These are phyloP conservation scores for Antedon bifida DNA, from an alignment of 35 echinoderm and acorn worm species.

Conservation along the genomic window DNA sequence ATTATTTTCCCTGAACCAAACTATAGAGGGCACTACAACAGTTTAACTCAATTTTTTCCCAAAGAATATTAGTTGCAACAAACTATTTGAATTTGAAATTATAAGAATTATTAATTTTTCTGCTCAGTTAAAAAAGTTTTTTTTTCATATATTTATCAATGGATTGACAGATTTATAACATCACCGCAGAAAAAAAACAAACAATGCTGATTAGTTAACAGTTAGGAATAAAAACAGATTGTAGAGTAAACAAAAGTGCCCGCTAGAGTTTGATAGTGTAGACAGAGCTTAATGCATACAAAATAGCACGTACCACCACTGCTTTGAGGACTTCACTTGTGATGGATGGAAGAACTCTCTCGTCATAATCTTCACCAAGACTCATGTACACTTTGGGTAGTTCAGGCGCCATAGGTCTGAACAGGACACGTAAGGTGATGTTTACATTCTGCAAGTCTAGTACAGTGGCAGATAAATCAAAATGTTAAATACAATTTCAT, in stretches of 20 bases:
- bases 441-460: slow-evolving; percentile 98
- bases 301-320: slow-evolving; percentile 92
- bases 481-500: not conserved
- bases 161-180: slow-evolving; percentile 14
- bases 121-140: not conserved
- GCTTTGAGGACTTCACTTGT: slow-evolving; percentile 98
- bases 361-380: slow-evolving; percentile 95
- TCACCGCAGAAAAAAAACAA: slow-evolving; percentile 4
- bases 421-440: slow-evolving; percentile 87
- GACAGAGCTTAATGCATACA: no score
- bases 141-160: not conserved
- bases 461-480: not conserved
- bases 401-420: slow-evolving; percentile 47
- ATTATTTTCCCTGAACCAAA: no score
- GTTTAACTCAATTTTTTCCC: no score
- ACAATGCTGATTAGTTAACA: no score
- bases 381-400: slow-evolving; percentile 87
- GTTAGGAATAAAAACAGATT: no score
- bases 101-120: not conserved
- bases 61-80: no score
- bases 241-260: no score
- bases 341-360: slow-evolving; percentile 90
- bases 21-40: no score
- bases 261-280: no score
- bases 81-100: no score